Evolutionary conservation across 2,797 vertebrate species (phyloP).

Genomic region (Semotilus atromaculatus): DNA sequence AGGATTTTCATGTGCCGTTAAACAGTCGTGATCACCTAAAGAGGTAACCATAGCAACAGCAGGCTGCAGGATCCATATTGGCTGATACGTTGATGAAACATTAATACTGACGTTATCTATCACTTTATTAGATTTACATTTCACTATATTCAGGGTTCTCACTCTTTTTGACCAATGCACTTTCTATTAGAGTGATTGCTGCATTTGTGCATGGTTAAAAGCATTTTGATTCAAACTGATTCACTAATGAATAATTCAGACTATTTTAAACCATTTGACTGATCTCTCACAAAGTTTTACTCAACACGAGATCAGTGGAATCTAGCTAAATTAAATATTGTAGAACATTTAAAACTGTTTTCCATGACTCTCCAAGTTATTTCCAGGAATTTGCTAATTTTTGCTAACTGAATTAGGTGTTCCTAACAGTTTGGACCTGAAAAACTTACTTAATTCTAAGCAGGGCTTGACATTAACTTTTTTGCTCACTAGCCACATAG

Average conservation of each 20-base stretch:
- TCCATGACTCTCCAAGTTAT: background rate
- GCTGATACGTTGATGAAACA: background rate
- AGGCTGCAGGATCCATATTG: background rate
- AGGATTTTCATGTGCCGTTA: background rate
- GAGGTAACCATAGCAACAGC: slow-evolving; percentile 34
- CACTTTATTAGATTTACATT: background rate
- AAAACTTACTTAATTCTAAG: no score
- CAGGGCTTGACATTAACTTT: no score
- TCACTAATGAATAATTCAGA: slow-evolving; percentile 2
- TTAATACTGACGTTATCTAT: background rate
- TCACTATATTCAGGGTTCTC: background rate
- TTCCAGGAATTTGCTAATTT: no score
- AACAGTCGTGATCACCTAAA: background rate
- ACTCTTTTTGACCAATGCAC: background rate
- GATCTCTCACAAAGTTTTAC: background rate
- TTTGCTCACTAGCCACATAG: no score
- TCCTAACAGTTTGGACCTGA: no score
- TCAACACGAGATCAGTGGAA: background rate
- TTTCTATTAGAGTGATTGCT: background rate
- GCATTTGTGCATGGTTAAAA: background rate
- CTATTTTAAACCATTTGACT: background rate
- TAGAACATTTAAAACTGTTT: background rate
- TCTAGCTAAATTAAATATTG: background rate
- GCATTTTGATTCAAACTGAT: background rate
- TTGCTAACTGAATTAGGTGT: no score